Percentiles rank a stretch among this genome's conserved stretches.
Conservation (phyloP, 2,113 vertebrate genomes). For the Dicerorhinus sumatrensis region DNA sequence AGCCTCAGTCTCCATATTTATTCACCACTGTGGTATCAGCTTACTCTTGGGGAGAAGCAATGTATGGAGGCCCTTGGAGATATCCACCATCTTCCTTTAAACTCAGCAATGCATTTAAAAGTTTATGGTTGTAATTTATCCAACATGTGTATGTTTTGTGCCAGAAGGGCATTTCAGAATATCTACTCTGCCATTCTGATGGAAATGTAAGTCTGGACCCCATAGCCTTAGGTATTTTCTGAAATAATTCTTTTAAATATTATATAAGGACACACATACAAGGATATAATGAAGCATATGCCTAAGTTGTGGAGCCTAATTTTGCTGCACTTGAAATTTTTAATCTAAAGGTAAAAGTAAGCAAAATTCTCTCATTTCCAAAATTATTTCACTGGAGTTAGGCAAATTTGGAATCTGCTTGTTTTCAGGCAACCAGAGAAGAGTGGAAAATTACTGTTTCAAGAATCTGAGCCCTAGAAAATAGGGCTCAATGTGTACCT, state of each 20-base stretch:
- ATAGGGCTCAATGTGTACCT: background rate
- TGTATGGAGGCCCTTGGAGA: background rate
- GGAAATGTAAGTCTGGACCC: background rate
- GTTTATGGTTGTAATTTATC: background rate
- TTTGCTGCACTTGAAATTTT: background rate
- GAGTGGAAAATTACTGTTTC: slow-evolving; percentile 22
- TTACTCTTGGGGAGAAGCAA: background rate
- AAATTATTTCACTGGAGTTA: background rate
- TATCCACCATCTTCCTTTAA: background rate
- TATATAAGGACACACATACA: background rate
- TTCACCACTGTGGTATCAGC: background rate
- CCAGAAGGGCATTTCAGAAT: slow-evolving; percentile 16
- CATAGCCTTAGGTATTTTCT: background rate
- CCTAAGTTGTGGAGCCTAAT: background rate
- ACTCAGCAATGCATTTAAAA: slow-evolving; percentile 1
- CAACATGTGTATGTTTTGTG: background rate
- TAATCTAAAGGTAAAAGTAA: background rate
- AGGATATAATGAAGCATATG: background rate
- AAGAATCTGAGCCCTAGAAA: slow-evolving; percentile 42
- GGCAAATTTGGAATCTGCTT: background rate
- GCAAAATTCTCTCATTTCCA: background rate
- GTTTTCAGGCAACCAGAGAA: slow-evolving; percentile 12
- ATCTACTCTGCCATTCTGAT: background rate
- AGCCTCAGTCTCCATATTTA: background rate
- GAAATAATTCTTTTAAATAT: background rate